phyloP scores from a whole-genome alignment of 2,113 vertebrate species.

The Rutilus rutilus region DNA sequence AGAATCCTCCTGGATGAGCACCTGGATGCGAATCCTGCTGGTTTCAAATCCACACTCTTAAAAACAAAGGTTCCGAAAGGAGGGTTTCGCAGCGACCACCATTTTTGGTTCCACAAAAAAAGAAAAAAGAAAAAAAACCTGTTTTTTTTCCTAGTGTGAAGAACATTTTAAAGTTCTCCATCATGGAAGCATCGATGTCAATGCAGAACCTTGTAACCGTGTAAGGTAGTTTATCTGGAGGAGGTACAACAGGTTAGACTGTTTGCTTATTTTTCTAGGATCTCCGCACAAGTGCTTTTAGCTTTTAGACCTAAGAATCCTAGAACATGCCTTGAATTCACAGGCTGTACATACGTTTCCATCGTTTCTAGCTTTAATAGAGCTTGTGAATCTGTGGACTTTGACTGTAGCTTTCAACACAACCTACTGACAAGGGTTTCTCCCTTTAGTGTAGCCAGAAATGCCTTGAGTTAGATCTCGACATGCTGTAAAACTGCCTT shows the following conservation, averaged over 20 bases:
- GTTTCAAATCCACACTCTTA: not conserved
- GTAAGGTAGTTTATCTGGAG: constrained; percentile 23
- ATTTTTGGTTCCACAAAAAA: too few relatives aligned
- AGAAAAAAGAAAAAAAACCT: too few relatives aligned
- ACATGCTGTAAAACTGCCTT: constrained; percentile 90
- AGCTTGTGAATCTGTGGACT: constrained; percentile 87
- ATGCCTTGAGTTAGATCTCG: constrained; percentile 86
- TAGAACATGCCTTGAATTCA: constrained; percentile 75
- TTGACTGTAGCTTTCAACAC: constrained; percentile 80
- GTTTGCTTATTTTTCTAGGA: constrained; percentile 73
- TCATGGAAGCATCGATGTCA: too few relatives aligned
- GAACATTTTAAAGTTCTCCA: too few relatives aligned
- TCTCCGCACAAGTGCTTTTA: constrained; percentile 76
- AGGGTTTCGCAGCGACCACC: not conserved
- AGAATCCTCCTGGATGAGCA: constrained; percentile 5
- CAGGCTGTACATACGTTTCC: constrained; percentile 76
- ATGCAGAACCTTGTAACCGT: not conserved
- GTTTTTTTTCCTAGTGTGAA: too few relatives aligned
- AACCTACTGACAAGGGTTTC: constrained; percentile 74
- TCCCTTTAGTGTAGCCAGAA: constrained; percentile 87
- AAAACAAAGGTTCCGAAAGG: not conserved
- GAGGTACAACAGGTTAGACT: constrained; percentile 64
- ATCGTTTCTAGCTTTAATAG: constrained; percentile 85
- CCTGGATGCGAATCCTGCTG: not conserved
- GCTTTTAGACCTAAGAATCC: constrained; percentile 80